Evolutionary conservation across 2,113 vertebrate genomes (phyloP).

Genomic region (Fukomys damarensis): DNA sequence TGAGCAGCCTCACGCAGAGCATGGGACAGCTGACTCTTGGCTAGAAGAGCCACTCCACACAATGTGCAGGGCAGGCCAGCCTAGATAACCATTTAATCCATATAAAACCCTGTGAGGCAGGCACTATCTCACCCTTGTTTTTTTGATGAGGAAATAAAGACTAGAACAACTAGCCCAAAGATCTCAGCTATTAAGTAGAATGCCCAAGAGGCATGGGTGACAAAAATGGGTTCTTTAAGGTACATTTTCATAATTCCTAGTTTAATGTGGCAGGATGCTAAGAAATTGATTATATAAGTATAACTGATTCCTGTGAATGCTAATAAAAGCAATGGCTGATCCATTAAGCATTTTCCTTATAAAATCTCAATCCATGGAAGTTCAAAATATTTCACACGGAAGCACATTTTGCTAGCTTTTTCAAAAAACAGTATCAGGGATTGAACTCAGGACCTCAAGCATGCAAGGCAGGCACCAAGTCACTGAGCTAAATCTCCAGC

Average conservation of each 20-base stretch:
- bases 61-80: not conserved
- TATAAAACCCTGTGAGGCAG: not conserved
- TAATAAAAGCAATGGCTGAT: not conserved
- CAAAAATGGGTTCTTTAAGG: not conserved
- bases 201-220: not conserved
- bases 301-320: not conserved
- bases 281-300: conserved; percentile 44
- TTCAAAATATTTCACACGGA: conserved; percentile 21
- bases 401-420: conserved; percentile 2
- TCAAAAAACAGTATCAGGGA: too few species aligned
- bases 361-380: not conserved
- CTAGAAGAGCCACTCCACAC: not conserved
- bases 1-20: not conserved
- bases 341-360: not conserved
- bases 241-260: not conserved
- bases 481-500: too few species aligned
- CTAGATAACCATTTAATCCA: not conserved
- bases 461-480: too few species aligned
- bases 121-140: not conserved
- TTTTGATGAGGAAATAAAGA: not conserved
- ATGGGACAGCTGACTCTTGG: not conserved
- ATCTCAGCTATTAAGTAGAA: not conserved
- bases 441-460: too few species aligned
- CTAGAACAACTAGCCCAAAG: not conserved
- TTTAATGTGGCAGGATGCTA: conserved; percentile 15